These are phyloP conservation scores for Ectropis crepuscularia DNA, from an alignment of 2,888 invertebrate species.

Conservation along the genomic window DNA sequence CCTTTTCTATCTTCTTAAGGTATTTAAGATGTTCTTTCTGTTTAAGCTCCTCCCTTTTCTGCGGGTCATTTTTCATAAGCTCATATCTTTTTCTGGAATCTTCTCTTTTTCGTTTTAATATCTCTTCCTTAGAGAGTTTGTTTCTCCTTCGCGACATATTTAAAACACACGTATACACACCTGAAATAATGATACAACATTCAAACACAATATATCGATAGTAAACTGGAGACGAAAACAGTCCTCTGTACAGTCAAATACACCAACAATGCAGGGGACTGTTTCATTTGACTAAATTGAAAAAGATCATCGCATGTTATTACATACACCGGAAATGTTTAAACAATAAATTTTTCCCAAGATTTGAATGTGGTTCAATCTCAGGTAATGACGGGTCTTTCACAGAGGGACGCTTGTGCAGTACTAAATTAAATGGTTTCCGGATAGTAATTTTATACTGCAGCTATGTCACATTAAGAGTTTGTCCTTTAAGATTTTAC, in stretches of 20 bases:
- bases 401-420: too few species aligned
- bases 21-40: background rate
- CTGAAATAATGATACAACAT: background rate
- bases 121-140: background rate
- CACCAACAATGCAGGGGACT: background rate
- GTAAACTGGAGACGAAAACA: background rate
- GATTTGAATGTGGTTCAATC: too few species aligned
- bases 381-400: too few species aligned
- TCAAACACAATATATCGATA: background rate
- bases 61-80: background rate
- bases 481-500: too few species aligned
- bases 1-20: conserved; percentile 1
- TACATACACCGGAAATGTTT: too few species aligned
- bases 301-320: background rate
- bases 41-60: background rate
- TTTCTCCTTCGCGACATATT: background rate
- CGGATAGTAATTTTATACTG: too few species aligned
- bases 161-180: background rate
- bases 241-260: background rate
- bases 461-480: too few species aligned
- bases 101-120: background rate
- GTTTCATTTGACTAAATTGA: background rate
- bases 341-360: too few species aligned
- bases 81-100: background rate
- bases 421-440: too few species aligned